Conservation (phyloP, 2,797 vertebrate species). For the Jordanella pulchra region DNA sequence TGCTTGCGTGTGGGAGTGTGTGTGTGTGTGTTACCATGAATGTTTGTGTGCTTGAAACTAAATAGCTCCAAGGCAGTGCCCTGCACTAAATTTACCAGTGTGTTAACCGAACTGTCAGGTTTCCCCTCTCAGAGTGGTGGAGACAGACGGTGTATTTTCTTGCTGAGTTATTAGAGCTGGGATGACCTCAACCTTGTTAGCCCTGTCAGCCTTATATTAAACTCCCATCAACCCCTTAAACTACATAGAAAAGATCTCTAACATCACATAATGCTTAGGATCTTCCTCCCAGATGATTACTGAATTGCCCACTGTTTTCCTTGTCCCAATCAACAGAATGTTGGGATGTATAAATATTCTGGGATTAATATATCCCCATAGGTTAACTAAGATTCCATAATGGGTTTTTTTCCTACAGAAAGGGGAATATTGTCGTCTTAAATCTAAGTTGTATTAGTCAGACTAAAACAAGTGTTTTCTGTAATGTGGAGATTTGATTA, state of each 20-base stretch:
- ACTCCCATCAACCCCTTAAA: slow-evolving; percentile 64
- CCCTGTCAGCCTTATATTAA: slow-evolving; percentile 77
- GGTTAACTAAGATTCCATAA: slow-evolving; percentile 24
- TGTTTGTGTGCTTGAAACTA: slow-evolving; percentile 62
- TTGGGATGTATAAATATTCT: slow-evolving; percentile 30
- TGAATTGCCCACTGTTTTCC: slow-evolving; percentile 40
- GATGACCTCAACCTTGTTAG: slow-evolving; percentile 80
- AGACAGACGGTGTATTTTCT: slow-evolving; percentile 78
- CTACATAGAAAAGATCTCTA: slow-evolving; percentile 47
- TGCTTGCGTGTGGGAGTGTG: slow-evolving; percentile 32
- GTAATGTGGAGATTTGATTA: slow-evolving; percentile 33
- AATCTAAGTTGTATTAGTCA: slow-evolving; percentile 39
- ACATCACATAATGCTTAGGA: slow-evolving; percentile 27
- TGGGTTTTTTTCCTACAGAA: slow-evolving; percentile 23
- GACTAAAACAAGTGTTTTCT: slow-evolving; percentile 25
- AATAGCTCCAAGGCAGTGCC: slow-evolving; percentile 67
- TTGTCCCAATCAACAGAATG: slow-evolving; percentile 55
- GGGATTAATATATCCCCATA: slow-evolving; percentile 6
- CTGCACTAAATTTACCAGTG: slow-evolving; percentile 81
- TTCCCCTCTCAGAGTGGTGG: slow-evolving; percentile 62
- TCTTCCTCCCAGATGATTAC: slow-evolving; percentile 39
- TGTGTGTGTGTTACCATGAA: slow-evolving; percentile 26
- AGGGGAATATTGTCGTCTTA: slow-evolving; percentile 19
- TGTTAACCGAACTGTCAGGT: slow-evolving; percentile 76
- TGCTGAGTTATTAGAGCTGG: slow-evolving; percentile 73